A percentile compares a stretch with the other conserved stretches of the same genome.
Conservation (phyloP, 2,113 vertebrate genomes). For the Oreocharis arfaki region DNA sequence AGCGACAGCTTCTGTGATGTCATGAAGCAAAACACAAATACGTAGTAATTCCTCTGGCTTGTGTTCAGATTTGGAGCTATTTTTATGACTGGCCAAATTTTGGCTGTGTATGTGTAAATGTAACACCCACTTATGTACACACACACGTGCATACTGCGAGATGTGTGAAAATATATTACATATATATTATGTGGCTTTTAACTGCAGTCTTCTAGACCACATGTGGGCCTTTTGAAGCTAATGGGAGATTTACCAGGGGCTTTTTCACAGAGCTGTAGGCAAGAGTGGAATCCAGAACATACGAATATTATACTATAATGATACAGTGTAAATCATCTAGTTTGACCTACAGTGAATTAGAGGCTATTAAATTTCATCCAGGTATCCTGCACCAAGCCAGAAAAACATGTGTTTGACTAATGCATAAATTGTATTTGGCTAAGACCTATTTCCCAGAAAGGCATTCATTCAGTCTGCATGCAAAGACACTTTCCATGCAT, state of each 20-base stretch:
- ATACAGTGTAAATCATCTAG: background rate
- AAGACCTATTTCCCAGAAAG: constrained; percentile 30
- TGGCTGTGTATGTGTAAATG: constrained; percentile 15
- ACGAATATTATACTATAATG: constrained; percentile 41
- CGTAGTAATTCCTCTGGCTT: background rate
- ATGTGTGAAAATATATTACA: constrained; percentile 39
- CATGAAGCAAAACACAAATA: background rate
- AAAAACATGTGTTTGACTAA: constrained; percentile 57
- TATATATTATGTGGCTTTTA: constrained; percentile 53
- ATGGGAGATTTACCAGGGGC: constrained; percentile 67
- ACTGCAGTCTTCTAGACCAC: constrained; percentile 22
- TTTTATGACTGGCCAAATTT: background rate
- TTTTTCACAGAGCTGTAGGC: constrained; percentile 66
- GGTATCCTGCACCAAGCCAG: constrained; percentile 16
- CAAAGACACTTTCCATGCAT: background rate
- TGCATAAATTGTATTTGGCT: constrained; percentile 37
- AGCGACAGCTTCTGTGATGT: background rate
- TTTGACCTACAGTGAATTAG: constrained; percentile 49
- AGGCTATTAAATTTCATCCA: constrained; percentile 46
- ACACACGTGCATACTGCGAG: constrained; percentile 14
- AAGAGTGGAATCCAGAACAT: constrained; percentile 41
- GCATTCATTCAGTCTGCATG: background rate
- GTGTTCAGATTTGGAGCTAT: background rate
- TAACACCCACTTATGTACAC: background rate
- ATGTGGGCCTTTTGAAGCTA: constrained; percentile 62